phyloP scores from a whole-genome alignment of 1,140 invertebrate genomes.

The Metopolophium dirhodum region DNA sequence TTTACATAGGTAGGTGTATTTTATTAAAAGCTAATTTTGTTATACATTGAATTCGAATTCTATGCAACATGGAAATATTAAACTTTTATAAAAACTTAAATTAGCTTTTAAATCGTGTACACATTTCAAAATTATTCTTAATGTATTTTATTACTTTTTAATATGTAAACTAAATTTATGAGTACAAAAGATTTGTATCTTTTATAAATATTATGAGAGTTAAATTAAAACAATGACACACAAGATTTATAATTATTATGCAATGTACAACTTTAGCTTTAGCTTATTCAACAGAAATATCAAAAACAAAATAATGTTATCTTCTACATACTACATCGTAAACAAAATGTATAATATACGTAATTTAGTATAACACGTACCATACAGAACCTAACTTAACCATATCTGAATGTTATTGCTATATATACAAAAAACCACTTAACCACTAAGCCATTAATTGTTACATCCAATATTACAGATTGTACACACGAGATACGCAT shows the following conservation, averaged over 20 bases:
- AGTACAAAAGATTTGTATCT: neutral
- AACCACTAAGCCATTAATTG: neutral
- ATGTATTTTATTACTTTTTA: neutral
- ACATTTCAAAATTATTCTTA: neutral
- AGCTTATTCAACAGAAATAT: neutral
- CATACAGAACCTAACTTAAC: neutral
- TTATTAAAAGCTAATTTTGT: neutral
- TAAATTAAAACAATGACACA: neutral
- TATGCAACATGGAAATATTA: neutral
- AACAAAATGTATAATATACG: neutral
- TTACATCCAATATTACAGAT: neutral
- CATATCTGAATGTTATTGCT: neutral
- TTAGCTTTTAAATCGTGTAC: neutral
- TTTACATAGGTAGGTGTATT: neutral
- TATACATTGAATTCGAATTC: neutral
- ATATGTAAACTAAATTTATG: neutral
- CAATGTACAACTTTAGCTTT: neutral
- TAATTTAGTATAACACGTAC: neutral
- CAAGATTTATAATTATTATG: neutral
- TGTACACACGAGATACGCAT: too few relatives aligned
- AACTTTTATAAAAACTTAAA: neutral
- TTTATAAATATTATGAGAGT: neutral
- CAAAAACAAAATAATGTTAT: neutral
- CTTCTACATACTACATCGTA: neutral
- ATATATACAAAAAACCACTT: neutral